These are phyloP conservation scores for Gobius niger DNA, from an alignment of 2,113 vertebrate species.

Conservation along the genomic window DNA sequence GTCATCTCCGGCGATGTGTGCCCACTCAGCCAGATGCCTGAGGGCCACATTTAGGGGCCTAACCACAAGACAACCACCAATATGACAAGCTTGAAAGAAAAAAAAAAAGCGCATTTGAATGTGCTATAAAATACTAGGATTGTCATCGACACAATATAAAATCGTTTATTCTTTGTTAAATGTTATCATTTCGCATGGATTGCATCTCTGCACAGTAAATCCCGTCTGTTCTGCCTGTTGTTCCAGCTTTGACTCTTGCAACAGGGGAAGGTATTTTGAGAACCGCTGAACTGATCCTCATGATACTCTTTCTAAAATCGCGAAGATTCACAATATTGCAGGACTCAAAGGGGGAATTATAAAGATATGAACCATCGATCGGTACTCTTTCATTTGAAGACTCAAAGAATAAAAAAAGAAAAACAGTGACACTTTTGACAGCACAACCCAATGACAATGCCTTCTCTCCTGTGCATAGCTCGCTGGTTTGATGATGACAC, in stretches of 20 bases:
- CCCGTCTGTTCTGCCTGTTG: background rate
- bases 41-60: background rate
- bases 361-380: conserved; percentile 2
- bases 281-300: background rate
- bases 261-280: background rate
- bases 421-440: conserved; percentile 42
- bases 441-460: conserved; percentile 57
- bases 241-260: conserved; percentile 27
- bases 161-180: conserved; percentile 43
- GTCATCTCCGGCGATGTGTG: too few relatives aligned
- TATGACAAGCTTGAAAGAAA: conserved; percentile 11
- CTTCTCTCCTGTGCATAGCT: conserved; percentile 33
- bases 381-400: background rate
- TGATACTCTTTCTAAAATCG: background rate
- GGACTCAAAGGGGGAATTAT: conserved; percentile 15
- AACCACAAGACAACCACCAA: background rate
- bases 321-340: conserved; percentile 7
- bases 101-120: background rate
- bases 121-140: background rate
- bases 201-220: conserved; percentile 25
- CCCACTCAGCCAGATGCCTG: too few relatives aligned
- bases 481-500: conserved; percentile 30
- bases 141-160: conserved; percentile 17
- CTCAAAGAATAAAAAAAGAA: conserved; percentile 18
- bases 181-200: conserved; percentile 58